A percentile compares a stretch with the other conserved stretches of the same genome.
phyloP scores from a whole-genome alignment of 1,140 invertebrate species.

The Listronotus oregonensis region DNA sequence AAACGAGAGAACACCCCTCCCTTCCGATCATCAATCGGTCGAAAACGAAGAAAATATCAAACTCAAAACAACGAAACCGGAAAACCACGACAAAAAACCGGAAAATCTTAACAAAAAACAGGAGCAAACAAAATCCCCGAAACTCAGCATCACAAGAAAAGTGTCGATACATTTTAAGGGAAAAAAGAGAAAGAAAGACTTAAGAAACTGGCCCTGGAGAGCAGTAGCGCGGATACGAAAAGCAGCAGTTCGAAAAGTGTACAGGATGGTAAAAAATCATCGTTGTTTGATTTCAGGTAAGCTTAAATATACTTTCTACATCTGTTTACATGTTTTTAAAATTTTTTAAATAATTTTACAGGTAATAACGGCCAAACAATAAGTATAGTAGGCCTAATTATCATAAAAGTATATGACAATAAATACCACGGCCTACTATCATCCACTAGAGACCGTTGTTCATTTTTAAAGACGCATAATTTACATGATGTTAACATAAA shows the following conservation, averaged over 20 bases:
- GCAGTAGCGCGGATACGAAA: slow-evolving; percentile 9
- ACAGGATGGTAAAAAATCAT: slow-evolving; percentile 19
- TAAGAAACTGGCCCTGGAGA: slow-evolving; percentile 23
- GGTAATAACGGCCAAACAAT: too few species aligned
- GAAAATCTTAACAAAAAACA: slow-evolving; percentile 26
- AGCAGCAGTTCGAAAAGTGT: slow-evolving; percentile 11
- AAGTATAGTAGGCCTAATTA: too few species aligned
- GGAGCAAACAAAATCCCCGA: slow-evolving; percentile 39
- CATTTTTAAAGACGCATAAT: too few species aligned
- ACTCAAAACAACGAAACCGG: slow-evolving; percentile 53
- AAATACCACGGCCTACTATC: too few species aligned
- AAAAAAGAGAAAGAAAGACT: slow-evolving; percentile 48
- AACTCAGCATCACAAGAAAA: slow-evolving; percentile 49
- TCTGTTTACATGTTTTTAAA: too few species aligned
- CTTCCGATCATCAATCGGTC: slow-evolving; percentile 12
- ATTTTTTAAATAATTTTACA: too few species aligned
- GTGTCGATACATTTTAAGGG: slow-evolving; percentile 55
- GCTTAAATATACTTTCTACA: slow-evolving; percentile 4
- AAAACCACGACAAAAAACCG: slow-evolving; percentile 52
- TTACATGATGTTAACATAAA: too few species aligned
- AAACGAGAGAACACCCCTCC: too few species aligned
- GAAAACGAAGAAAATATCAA: slow-evolving; percentile 58
- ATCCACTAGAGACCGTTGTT: too few species aligned
- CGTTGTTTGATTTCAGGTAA: slow-evolving; percentile 23
- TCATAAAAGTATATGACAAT: too few species aligned